A percentile compares a stretch with the other conserved stretches of the same genome.
phyloP scores from a whole-genome alignment of 2,888 invertebrate species.

The Tupiocoris notatus region DNA sequence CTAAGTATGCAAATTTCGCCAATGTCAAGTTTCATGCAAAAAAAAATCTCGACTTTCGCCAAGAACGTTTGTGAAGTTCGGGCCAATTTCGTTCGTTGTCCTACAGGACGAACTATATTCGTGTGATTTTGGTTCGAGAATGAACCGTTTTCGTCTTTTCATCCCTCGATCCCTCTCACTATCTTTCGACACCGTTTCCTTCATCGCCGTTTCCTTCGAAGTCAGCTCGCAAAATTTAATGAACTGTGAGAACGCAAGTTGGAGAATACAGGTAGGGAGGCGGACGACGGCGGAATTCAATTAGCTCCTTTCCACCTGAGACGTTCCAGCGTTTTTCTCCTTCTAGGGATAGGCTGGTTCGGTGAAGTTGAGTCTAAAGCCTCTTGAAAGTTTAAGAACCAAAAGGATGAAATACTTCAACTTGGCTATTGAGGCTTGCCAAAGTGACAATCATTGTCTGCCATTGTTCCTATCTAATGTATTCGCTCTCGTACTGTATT shows the following conservation, averaged over 20 bases:
- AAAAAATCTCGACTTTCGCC: too few relatives aligned
- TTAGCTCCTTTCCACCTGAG: conserved; percentile 11
- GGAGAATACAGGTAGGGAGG: neutral
- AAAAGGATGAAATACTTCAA: neutral
- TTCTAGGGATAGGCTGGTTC: neutral
- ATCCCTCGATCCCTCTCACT: neutral
- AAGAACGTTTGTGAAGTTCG: too few relatives aligned
- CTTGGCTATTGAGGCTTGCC: too few relatives aligned
- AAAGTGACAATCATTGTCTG: too few relatives aligned
- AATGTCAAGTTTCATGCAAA: too few relatives aligned
- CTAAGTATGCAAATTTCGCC: too few relatives aligned
- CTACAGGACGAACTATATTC: neutral
- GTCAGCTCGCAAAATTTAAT: conserved; percentile 30
- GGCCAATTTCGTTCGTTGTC: too few relatives aligned
- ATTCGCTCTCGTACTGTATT: too few relatives aligned
- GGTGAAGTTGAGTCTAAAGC: conserved; percentile 1
- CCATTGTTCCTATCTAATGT: too few relatives aligned
- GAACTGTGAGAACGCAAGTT: conserved; percentile 37
- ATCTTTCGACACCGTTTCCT: neutral
- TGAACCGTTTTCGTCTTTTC: neutral
- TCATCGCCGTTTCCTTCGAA: neutral
- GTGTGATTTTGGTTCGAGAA: neutral
- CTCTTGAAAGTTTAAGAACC: conserved; percentile 18
- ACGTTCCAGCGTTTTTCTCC: neutral
- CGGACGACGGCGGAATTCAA: conserved; percentile 19